phyloP scores from a whole-genome alignment of 2,797 vertebrate species.

The Pantherophis vulpinus region DNA sequence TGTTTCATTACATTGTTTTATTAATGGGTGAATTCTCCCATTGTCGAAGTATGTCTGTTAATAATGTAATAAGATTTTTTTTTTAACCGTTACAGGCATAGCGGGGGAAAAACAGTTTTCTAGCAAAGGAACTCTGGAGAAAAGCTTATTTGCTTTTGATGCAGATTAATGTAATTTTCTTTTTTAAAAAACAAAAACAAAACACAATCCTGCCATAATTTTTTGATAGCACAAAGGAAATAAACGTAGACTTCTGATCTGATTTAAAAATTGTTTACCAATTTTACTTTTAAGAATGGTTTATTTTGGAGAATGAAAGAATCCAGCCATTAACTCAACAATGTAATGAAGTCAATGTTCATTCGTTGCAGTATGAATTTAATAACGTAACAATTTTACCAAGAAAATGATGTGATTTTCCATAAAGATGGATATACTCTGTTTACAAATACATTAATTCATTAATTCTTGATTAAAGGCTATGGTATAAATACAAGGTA shows the following conservation, averaged over 20 bases:
- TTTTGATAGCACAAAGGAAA: slow-evolving; percentile 43
- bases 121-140: neutral
- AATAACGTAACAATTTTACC: slow-evolving; percentile 46
- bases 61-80: slow-evolving; percentile 32
- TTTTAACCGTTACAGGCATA: neutral
- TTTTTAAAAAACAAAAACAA: neutral
- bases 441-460: slow-evolving; percentile 57
- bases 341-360: slow-evolving; percentile 37
- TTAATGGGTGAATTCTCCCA: slow-evolving; percentile 50
- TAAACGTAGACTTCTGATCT: slow-evolving; percentile 39
- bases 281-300: slow-evolving; percentile 55
- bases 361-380: slow-evolving; percentile 28
- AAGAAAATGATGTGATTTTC: slow-evolving; percentile 60
- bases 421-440: slow-evolving; percentile 56
- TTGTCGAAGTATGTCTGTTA: slow-evolving; percentile 48
- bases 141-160: slow-evolving; percentile 33
- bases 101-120: neutral
- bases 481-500: slow-evolving; percentile 31
- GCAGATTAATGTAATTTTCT: slow-evolving; percentile 37
- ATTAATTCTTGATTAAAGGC: slow-evolving; percentile 58
- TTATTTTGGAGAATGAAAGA: slow-evolving; percentile 55
- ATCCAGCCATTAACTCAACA: slow-evolving; percentile 62
- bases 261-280: slow-evolving; percentile 59
- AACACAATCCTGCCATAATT: slow-evolving; percentile 38
- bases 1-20: slow-evolving; percentile 49